Base-by-base conservation (phyloP, 2,888 invertebrate species). In the Incurvaria masculella region DNA sequence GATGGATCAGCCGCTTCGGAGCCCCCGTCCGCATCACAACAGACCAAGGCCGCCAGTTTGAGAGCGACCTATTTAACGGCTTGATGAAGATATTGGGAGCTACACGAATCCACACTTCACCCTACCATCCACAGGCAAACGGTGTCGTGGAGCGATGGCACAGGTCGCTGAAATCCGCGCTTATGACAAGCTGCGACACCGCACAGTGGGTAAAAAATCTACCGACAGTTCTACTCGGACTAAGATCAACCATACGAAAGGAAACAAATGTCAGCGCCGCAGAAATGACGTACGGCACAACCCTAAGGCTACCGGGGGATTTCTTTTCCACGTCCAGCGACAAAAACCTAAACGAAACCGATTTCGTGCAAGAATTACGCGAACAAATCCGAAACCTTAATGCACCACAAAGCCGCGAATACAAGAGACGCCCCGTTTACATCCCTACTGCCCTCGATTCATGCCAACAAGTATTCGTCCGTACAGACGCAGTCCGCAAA, bases 1-100 rank as follows among this genome's bases (percentile, higher is more conserved):
- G 42, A n/a, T 50, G 50, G 50, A 47, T 50, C n/a, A 16, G 18
- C 11, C 18, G 50, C 14, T 50, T 47, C 21, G 47, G 47, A 11
- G 17, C 39, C 21, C 44, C 44, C 2, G 11, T 11, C 48, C 44
- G 21, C n/a, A 59, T 59, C 10, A 67, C 64, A 49, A 57, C 59
- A 33, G 55, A 62, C 8, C 64, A 64, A 48, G 63, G 68, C 45
- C 26, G 63, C 2, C 62, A 66, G 52, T 54, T 68, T 2, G 57
- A 65, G 20, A 64, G 63, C 2, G 54, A 56, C 3, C 61, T 64
- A 39, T 51, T 57, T 48, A 57, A 56, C 1, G 47, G 64, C 1
- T 57, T 59, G 45, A 51, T 59, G 49, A 48, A 42, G 27, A 38
- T 49, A 6, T 21, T 52, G 42, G 50, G 52, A 8, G 41, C 51